These are phyloP conservation scores for Saguinus midas DNA, from an alignment of 2,113 vertebrate species.

Conservation along the genomic window DNA sequence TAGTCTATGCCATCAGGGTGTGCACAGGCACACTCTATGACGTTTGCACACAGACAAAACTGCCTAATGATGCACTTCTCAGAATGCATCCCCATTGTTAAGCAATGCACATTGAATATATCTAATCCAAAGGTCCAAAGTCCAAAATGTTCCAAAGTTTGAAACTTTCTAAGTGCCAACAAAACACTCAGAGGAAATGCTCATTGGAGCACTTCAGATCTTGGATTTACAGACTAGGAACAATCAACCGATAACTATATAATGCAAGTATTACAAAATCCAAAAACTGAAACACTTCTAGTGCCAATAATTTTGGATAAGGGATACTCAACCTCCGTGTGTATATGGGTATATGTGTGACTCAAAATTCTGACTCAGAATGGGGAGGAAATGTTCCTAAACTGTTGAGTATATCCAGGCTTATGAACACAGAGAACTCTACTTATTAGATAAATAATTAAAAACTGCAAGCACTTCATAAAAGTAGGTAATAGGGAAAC, in stretches of 20 bases:
- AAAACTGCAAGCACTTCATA: background rate
- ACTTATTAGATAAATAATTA: constrained; percentile 38
- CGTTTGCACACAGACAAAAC: background rate
- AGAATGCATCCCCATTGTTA: background rate
- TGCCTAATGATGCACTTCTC: background rate
- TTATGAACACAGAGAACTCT: constrained; percentile 1
- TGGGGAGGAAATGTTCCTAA: background rate
- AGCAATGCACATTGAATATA: background rate
- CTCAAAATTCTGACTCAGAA: background rate
- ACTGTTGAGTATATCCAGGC: background rate
- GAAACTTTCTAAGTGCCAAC: background rate
- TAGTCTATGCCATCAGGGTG: background rate
- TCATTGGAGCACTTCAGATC: background rate
- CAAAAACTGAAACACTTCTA: background rate
- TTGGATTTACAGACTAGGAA: background rate
- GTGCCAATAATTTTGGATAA: background rate
- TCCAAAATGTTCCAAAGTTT: background rate
- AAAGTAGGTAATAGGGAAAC: constrained; percentile 38
- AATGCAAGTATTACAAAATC: background rate
- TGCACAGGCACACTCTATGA: background rate
- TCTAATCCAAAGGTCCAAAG: background rate
- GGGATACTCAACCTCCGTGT: background rate
- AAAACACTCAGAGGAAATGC: background rate
- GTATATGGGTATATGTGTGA: background rate
- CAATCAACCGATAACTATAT: background rate